A percentile compares a stretch with the other conserved stretches of the same genome.
phyloP scores from a whole-genome alignment of 2,113 vertebrate species.

The Larimichthys crocea region DNA sequence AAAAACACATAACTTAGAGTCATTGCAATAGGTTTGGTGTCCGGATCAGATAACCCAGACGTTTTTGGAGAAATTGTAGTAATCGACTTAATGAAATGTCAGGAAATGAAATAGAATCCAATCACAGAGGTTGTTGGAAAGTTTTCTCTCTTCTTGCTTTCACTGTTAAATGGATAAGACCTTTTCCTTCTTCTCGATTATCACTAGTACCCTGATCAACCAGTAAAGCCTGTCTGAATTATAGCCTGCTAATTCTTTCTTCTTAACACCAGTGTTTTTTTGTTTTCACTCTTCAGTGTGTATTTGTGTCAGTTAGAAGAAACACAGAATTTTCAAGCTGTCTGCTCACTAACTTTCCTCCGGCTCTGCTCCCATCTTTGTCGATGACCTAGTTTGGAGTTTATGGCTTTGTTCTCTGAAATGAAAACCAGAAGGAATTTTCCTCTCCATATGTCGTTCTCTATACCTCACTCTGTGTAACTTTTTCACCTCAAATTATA shows the following conservation, averaged over 20 bases:
- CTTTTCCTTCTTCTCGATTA: not conserved
- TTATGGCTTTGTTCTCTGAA: constrained; percentile 40
- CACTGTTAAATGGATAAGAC: not conserved
- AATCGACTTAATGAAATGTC: not conserved
- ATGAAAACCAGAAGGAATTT: constrained; percentile 38
- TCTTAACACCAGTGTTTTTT: not conserved
- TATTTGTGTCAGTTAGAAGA: not conserved
- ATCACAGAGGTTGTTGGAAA: not conserved
- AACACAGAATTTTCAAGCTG: constrained; percentile 6
- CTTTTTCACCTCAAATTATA: constrained; percentile 16
- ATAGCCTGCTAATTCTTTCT: not conserved
- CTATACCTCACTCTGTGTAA: not conserved
- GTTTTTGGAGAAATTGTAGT: not conserved
- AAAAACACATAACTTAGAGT: not conserved
- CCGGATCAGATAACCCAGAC: not conserved
- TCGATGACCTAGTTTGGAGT: constrained; percentile 58
- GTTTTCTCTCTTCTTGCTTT: not conserved
- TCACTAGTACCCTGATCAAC: not conserved
- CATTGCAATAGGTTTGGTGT: not conserved
- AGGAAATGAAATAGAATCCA: not conserved
- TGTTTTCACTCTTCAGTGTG: not conserved
- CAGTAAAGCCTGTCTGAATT: not conserved
- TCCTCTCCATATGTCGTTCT: constrained; percentile 4
- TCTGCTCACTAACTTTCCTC: constrained; percentile 23
- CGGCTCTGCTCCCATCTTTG: not conserved